Base-by-base conservation (phyloP, 2,888 invertebrate species). In the Exocentrus adspersus region DNA sequence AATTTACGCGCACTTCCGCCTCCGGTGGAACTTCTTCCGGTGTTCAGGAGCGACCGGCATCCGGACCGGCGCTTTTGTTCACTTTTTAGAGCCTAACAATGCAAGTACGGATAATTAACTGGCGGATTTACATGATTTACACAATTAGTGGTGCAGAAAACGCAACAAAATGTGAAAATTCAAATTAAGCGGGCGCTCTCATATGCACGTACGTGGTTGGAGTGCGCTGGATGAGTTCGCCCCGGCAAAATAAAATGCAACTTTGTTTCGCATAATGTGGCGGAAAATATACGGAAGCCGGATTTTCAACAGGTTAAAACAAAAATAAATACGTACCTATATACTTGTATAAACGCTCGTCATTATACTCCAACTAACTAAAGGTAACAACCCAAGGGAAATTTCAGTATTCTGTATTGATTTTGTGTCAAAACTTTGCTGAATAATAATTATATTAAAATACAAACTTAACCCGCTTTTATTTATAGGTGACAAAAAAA, bases 101-200 rank as follows among this genome's bases (percentile, higher is more conserved):
- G 66, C 75, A 70, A 71, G 73, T 65, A 72, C 75, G 76, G 75
- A 74, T 77, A 79, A 79, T 79, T 79, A 78, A 77, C 73, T 75
- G 75, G 75, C 77, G 79, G 80, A 80, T 80, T 79, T 80, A 78
- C 79, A 79, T 81, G 80, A 80, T 80, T 80, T 80, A 79, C 79
- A 74, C 78, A 78, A 80, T 79, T 80, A 79, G 77, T 75, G 75
- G 78, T 70, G 77, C 77, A 76, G 78, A 78, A 78, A 80, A 79
- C 75, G 76, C 78, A 75, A 78, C 75, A 67, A 75, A 16, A 77
- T 76, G 76, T 69, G 71, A 74, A 75, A 76, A 78, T 78, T 76
- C 70, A 77, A 78, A 79, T 77, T 76, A 78, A 73, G 75, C 72
- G 76, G 75, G 71, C 17, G 32, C 32, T 19, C 51, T 32, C 32